Evolutionary conservation across 2,888 invertebrate genomes (phyloP).

Genomic region (Congeria kusceri): DNA sequence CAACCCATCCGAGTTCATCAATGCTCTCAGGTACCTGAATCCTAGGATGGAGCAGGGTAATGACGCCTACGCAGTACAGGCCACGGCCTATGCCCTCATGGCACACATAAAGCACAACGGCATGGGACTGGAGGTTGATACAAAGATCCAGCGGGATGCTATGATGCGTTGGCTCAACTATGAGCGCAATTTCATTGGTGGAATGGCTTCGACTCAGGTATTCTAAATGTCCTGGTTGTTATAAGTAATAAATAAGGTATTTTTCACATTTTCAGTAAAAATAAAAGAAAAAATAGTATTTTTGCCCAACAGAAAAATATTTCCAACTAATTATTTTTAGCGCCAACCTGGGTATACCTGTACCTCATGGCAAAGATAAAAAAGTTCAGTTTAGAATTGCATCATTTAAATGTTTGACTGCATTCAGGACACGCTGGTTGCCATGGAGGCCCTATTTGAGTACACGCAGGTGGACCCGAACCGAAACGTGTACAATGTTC

Average conservation of each 20-base stretch:
- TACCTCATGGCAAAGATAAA: too few relatives aligned
- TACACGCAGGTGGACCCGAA: constrained; percentile 82
- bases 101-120: constrained; percentile 88
- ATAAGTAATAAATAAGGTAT: too few relatives aligned
- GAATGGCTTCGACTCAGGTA: constrained; percentile 83
- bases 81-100: constrained; percentile 96
- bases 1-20: constrained; percentile 79
- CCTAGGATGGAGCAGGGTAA: constrained; percentile 92
- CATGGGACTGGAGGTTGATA: constrained; percentile 50
- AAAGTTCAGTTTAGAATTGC: too few relatives aligned
- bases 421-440: constrained; percentile 91
- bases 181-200: constrained; percentile 83
- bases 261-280: too few relatives aligned
- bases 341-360: too few relatives aligned
- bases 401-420: too few relatives aligned
- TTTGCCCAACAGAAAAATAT: too few relatives aligned
- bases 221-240: background rate
- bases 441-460: constrained; percentile 93
- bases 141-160: constrained; percentile 74
- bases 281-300: too few relatives aligned
- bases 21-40: constrained; percentile 90
- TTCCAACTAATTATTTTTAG: too few relatives aligned
- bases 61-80: constrained; percentile 96
- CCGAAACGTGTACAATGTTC: constrained; percentile 81
- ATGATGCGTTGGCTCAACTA: constrained; percentile 84